Conservation (phyloP, 2,113 vertebrate genomes). For the Plotosus lineatus region DNA sequence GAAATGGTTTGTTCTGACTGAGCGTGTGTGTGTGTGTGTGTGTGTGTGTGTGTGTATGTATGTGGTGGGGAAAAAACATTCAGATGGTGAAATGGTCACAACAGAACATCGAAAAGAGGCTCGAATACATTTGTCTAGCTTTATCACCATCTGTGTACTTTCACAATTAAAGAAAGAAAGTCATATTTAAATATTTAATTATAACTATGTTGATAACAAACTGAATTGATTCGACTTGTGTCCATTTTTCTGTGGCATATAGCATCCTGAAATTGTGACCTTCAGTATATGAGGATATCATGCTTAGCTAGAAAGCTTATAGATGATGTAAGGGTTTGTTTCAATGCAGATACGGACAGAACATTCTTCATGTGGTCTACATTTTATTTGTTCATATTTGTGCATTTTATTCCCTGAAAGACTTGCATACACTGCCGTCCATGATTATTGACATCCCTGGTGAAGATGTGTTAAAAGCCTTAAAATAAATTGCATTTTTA, state of each 20-base stretch:
- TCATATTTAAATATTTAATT: background rate
- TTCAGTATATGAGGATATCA: background rate
- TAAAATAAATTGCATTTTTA: too few species aligned
- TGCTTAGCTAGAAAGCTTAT: background rate
- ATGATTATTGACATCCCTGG: too few species aligned
- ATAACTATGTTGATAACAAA: background rate
- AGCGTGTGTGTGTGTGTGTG: background rate
- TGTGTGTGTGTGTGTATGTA: background rate
- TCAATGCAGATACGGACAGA: too few species aligned
- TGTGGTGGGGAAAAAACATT: background rate
- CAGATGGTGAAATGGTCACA: background rate
- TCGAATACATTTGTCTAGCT: background rate
- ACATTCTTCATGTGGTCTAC: too few species aligned
- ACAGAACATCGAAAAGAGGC: background rate
- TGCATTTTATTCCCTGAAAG: too few species aligned
- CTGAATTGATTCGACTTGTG: background rate
- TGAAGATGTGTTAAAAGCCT: too few species aligned
- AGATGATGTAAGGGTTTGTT: too few species aligned
- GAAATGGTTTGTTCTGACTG: constrained; percentile 60
- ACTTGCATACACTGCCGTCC: too few species aligned
- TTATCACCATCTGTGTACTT: background rate
- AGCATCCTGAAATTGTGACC: background rate
- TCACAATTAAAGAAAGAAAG: background rate
- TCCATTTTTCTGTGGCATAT: background rate
- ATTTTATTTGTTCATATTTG: too few species aligned